Base-by-base conservation (phyloP, 1,140 invertebrate genomes). In the Lordiphosa collinella region DNA sequence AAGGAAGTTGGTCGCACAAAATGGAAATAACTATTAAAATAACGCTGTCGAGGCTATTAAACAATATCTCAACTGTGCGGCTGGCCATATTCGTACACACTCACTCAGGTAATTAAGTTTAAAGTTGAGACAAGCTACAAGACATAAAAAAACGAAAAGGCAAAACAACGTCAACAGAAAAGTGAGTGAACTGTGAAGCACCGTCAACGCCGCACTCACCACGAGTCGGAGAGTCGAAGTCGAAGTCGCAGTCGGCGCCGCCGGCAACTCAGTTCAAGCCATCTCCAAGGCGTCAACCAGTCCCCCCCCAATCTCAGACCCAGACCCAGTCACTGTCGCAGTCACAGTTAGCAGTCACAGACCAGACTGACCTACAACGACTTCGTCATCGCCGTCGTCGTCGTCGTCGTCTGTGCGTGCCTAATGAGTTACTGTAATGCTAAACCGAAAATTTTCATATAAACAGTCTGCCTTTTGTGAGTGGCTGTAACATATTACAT, bases 341-440 rank as follows among this genome's bases (percentile, higher is more conserved):
- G 37, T 51, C 43, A 41, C 55, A 40, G 54, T 29, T 46, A 2
- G 43, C 32, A 54, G n/a, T 47, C 12, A 36, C 46, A 18, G 55
- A 9, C 36, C 61, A 54, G 58, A 68, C 60, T 80, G 76, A 80
- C 76, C 76, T 71, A 80, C 76, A 76, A 82, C 74, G 70, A 58
- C 68, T 43, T 59, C 58, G 67, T 50, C 54, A 37, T 56, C 43
- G 53, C 16, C 37, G 38, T 34, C 53, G 22, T 14, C 49, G 55
- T 34, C 47, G 32, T 14, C 35, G 65, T 54, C 64, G 76, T 67
- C 76, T 82, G 78, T 84, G 78, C 78, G 78, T 82, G 78, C 78
- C 78, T 82, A 82, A 82, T 82, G 78, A 84, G 78, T 84, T 76
- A 67, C 50, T 64, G 78, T 72, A 82, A 82, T 82, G 63, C 73